Conservation (phyloP, 1,140 invertebrate genomes). For the Drosophila parabipectinata region DNA sequence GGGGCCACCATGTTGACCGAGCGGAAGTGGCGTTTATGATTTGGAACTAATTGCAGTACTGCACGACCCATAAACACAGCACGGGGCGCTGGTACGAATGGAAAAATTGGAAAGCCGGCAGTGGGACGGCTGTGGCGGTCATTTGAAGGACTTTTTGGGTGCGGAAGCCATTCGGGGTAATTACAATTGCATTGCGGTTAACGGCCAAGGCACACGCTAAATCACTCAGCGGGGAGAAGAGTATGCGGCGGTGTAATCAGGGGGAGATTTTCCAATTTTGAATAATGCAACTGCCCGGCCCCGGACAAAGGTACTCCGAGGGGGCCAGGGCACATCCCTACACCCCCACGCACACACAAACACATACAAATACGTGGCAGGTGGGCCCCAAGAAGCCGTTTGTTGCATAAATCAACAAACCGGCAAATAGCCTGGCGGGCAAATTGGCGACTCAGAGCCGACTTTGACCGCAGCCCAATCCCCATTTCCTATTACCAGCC, state of each 20-base stretch:
- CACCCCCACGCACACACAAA: background rate
- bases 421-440: slow-evolving; percentile 47
- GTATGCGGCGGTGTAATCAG: background rate
- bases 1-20: slow-evolving; percentile 40
- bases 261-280: slow-evolving; percentile 57
- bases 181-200: slow-evolving; percentile 82
- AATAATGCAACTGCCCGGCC: slow-evolving; percentile 65
- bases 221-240: slow-evolving; percentile 50
- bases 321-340: background rate
- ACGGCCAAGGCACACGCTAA: slow-evolving; percentile 74
- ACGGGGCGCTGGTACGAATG: slow-evolving; percentile 5
- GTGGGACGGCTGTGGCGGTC: background rate
- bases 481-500: background rate
- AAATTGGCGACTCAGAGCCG: slow-evolving; percentile 50
- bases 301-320: slow-evolving; percentile 8
- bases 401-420: slow-evolving; percentile 54
- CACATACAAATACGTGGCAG: slow-evolving; percentile 11
- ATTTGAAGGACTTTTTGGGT: slow-evolving; percentile 17
- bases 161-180: slow-evolving; percentile 76
- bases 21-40: slow-evolving; percentile 77
- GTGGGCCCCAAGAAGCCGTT: slow-evolving; percentile 46
- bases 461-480: slow-evolving; percentile 33
- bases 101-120: slow-evolving; percentile 29
- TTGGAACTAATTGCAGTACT: slow-evolving; percentile 76
- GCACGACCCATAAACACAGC: slow-evolving; percentile 63